Percentiles rank a stretch among this genome's conserved stretches.
Evolutionary conservation across 2,797 vertebrate genomes (phyloP).

Genomic region (Amniataba percoides): DNA sequence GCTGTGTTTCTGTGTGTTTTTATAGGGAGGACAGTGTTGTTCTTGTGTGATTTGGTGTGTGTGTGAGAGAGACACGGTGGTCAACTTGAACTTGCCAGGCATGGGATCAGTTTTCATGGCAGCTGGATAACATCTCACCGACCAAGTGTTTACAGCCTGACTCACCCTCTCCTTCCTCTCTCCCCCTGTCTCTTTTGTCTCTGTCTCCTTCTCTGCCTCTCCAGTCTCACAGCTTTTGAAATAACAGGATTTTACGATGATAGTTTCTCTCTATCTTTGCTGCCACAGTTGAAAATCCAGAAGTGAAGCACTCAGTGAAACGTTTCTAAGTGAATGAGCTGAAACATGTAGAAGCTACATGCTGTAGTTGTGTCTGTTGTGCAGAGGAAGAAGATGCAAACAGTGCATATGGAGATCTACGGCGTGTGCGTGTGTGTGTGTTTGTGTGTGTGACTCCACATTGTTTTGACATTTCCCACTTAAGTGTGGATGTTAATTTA

Average conservation of each 20-base stretch:
- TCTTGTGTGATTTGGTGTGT: conserved; percentile 12
- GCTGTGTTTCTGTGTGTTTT: conserved; percentile 17
- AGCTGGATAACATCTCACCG: conserved; percentile 73
- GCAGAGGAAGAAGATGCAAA: background rate
- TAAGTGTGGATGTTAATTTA: background rate
- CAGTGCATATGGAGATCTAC: background rate
- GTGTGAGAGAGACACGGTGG: conserved; percentile 14
- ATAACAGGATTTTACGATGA: background rate
- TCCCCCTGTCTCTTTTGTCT: conserved; percentile 21
- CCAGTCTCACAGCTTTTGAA: conserved; percentile 13
- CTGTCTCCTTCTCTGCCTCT: conserved; percentile 32
- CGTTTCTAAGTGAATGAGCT: background rate
- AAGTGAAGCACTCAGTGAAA: background rate
- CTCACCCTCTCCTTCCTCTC: conserved; percentile 48
- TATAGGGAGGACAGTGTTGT: background rate
- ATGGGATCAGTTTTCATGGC: conserved; percentile 71
- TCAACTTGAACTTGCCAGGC: conserved; percentile 44
- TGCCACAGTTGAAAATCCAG: background rate
- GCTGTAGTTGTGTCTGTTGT: background rate
- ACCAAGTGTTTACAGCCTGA: conserved; percentile 76
- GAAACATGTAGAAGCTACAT: background rate
- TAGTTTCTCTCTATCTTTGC: background rate
- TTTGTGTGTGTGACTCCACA: background rate
- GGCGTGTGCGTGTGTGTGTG: background rate
- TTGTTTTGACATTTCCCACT: conserved; percentile 4